A percentile compares a stretch with the other conserved stretches of the same genome.
Evolutionary conservation across 1,140 invertebrate genomes (phyloP).

Genomic region (Tribolium castaneum): DNA sequence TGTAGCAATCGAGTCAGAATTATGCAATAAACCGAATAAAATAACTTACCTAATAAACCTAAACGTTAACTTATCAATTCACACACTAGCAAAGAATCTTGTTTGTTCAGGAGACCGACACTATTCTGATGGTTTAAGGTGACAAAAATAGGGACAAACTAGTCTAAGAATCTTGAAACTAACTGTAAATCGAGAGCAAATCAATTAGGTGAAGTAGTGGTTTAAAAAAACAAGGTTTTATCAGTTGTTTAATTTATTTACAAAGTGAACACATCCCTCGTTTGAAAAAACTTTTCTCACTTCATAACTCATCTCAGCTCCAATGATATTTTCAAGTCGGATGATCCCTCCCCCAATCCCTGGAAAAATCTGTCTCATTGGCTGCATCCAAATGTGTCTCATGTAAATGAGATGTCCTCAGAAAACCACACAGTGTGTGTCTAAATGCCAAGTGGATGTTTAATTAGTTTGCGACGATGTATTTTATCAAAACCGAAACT

Average conservation of each 20-base stretch:
- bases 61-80: background rate
- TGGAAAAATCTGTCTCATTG: slow-evolving; percentile 29
- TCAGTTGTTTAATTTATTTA: too few species aligned
- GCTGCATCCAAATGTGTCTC: slow-evolving; percentile 43
- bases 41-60: background rate
- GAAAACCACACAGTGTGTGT: slow-evolving; percentile 14
- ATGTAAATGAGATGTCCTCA: slow-evolving; percentile 45
- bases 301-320: background rate
- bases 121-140: background rate
- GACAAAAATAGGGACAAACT: background rate
- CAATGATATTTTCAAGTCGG: background rate
- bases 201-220: too few species aligned
- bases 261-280: too few species aligned
- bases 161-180: background rate
- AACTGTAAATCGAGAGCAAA: background rate
- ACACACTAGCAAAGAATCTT: background rate
- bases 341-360: slow-evolving; percentile 42
- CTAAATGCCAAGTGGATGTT: slow-evolving; percentile 11
- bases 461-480: slow-evolving; percentile 13
- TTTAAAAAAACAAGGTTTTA: background rate
- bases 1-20: too few species aligned
- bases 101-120: background rate
- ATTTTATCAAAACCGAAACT: slow-evolving; percentile 26
- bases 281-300: background rate
- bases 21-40: too few species aligned